A percentile compares a stretch with the other conserved stretches of the same genome.
Evolutionary conservation across 2,113 vertebrate species (phyloP).

Genomic region (Dicrurus megarhynchus): DNA sequence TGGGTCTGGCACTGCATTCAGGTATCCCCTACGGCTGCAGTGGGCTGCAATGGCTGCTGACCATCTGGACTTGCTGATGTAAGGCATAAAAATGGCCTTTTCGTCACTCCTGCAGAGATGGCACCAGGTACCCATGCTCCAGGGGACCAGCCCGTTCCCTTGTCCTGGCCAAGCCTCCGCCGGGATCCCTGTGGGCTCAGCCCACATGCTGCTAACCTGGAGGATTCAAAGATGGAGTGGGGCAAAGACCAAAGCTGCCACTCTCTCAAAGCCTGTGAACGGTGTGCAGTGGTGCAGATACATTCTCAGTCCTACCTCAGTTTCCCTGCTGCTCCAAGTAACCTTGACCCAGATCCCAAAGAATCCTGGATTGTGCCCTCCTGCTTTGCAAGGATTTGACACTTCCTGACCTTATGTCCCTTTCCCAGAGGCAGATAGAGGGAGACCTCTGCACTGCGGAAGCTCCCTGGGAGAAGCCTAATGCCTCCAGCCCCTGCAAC

Average conservation of each 20-base stretch:
- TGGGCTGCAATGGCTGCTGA: background rate
- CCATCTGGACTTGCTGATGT: conserved; percentile 11
- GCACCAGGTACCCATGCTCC: background rate
- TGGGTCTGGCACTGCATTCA: background rate
- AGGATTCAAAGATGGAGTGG: background rate
- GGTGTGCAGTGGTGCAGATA: rapidly evolving
- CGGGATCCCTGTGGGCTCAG: rapidly evolving
- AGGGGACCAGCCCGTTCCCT: background rate
- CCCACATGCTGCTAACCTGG: rapidly evolving
- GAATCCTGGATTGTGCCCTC: background rate
- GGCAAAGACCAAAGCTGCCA: background rate
- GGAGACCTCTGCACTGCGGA: background rate
- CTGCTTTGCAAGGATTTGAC: background rate
- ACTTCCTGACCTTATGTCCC: background rate
- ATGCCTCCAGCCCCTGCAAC: background rate
- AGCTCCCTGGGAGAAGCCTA: background rate
- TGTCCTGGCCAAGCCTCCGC: background rate
- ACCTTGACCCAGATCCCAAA: background rate
- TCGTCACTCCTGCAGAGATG: background rate
- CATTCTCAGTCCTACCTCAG: background rate
- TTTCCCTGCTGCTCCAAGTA: background rate
- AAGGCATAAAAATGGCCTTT: background rate
- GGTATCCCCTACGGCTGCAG: background rate
- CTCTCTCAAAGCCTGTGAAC: background rate
- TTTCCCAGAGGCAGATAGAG: background rate